Percentiles rank a stretch among this genome's conserved stretches.
phyloP scores from a whole-genome alignment of 2,113 vertebrate genomes.

The Urocolius indicus region DNA sequence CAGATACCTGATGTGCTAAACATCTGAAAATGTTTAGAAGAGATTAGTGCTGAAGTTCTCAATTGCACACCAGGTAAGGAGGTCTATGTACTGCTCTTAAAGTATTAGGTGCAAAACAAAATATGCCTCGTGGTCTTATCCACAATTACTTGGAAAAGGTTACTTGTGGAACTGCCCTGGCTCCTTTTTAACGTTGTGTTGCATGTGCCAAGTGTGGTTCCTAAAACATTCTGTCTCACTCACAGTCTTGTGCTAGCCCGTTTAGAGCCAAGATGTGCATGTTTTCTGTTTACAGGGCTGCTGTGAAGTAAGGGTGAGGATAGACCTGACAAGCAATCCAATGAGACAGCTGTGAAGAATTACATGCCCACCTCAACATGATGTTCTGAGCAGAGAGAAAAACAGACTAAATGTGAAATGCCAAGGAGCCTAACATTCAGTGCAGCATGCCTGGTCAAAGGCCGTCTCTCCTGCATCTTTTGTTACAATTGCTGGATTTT shows the following conservation, averaged over 20 bases:
- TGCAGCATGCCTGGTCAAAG: not conserved
- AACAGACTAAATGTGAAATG: slow-evolving; percentile 19
- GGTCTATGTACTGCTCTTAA: not conserved
- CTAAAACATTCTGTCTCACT: slow-evolving; percentile 53
- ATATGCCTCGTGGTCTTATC: not conserved
- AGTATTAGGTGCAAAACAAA: slow-evolving; percentile 3
- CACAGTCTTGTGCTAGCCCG: not conserved
- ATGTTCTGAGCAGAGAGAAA: slow-evolving; percentile 27
- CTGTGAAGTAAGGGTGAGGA: slow-evolving; percentile 45
- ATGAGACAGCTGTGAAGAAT: slow-evolving; percentile 49
- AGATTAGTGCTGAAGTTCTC: not conserved
- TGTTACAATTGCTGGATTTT: not conserved
- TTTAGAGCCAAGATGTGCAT: slow-evolving; percentile 5
- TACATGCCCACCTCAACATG: slow-evolving; percentile 28
- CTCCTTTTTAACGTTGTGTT: not conserved
- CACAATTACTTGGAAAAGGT: not conserved
- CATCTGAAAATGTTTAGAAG: slow-evolving; percentile 38
- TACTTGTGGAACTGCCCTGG: slow-evolving; percentile 26
- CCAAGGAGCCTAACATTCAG: not conserved
- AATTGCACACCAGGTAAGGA: not conserved
- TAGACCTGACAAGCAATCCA: slow-evolving; percentile 43
- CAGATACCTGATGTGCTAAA: slow-evolving; percentile 10
- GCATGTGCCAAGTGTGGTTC: slow-evolving; percentile 22
- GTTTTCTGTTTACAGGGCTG: slow-evolving; percentile 38
- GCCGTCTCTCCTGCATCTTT: not conserved